Evolutionary conservation across 2,113 vertebrate species (phyloP).

Genomic region (Rhea pennata): DNA sequence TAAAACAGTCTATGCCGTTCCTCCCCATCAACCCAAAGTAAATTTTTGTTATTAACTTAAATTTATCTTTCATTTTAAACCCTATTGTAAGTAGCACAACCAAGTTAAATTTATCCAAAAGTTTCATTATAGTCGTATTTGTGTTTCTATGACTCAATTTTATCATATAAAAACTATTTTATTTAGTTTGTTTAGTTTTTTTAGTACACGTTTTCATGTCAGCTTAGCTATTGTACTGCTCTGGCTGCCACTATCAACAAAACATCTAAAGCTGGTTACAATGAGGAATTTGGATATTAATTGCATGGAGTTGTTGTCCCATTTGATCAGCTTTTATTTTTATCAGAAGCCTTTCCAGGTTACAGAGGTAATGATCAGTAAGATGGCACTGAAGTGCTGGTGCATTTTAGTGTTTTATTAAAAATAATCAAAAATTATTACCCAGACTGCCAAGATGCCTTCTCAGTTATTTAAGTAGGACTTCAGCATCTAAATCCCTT

Average conservation of each 20-base stretch:
- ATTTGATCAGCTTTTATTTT: neutral
- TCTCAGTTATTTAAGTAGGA: neutral
- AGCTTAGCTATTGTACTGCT: neutral
- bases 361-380: neutral
- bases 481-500: neutral
- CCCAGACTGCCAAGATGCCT: neutral
- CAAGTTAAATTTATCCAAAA: neutral
- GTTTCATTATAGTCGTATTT: neutral
- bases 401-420: neutral
- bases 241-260: neutral
- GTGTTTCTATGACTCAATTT: neutral
- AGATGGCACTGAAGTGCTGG: neutral
- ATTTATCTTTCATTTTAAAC: neutral
- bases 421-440: neutral
- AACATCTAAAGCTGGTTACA: neutral
- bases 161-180: neutral
- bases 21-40: neutral
- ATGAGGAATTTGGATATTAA: neutral
- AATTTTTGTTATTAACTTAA: neutral
- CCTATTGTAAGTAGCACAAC: neutral
- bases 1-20: neutral
- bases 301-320: neutral
- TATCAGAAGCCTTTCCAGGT: neutral
- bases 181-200: neutral
- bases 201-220: neutral